Percentiles rank a stretch among this genome's conserved stretches.
phyloP scores from a whole-genome alignment of 2,113 vertebrate species.

The Felis chaus region DNA sequence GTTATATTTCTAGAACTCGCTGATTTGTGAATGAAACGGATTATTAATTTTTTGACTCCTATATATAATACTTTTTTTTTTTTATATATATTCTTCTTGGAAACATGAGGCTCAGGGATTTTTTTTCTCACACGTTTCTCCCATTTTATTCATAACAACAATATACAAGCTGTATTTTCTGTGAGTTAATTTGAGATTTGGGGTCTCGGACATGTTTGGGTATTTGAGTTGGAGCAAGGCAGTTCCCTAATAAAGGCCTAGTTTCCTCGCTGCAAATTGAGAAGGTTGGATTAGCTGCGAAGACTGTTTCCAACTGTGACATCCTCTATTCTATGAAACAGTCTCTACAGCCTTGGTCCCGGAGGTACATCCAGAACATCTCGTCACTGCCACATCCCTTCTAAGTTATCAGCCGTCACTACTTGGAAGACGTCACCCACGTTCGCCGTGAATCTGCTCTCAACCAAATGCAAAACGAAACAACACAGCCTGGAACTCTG shows the following conservation, averaged over 20 bases:
- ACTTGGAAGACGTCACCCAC: background rate
- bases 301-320: background rate
- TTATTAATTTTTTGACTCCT: background rate
- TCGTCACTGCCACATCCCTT: background rate
- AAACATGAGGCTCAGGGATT: background rate
- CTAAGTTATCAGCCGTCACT: background rate
- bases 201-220: background rate
- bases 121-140: background rate
- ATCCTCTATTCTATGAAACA: background rate
- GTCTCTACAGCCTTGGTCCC: background rate
- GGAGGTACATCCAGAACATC: background rate
- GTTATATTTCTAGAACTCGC: background rate
- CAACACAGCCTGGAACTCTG: background rate
- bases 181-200: slow-evolving; percentile 12
- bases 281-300: background rate
- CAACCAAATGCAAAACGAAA: slow-evolving; percentile 1
- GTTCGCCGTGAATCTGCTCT: background rate
- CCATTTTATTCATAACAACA: background rate
- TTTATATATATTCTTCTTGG: background rate
- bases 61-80: background rate
- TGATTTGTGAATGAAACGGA: background rate
- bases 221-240: background rate
- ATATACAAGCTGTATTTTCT: background rate
- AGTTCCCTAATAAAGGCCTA: background rate
- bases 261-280: slow-evolving; percentile 21